Base-by-base conservation (phyloP, 1,140 invertebrate genomes). In the Caenorhabditis inopinata region DNA sequence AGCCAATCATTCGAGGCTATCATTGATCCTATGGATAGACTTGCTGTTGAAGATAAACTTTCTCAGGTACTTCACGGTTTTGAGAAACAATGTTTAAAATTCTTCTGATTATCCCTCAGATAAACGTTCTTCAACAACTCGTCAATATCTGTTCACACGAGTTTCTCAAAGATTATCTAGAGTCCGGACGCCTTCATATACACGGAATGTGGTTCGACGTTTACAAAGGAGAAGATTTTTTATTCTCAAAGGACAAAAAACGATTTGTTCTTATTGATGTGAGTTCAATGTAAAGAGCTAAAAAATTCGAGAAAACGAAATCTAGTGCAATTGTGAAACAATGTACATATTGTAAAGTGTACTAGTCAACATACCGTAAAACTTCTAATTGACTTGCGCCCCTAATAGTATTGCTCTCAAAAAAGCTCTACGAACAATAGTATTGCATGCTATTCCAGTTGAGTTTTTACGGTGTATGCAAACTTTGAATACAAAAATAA, bases 181-280 rank as follows among this genome's bases (percentile, higher is more conserved):
- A 93, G 88, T 91, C 91, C 32, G 93, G 95, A 21, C 27, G 38
- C 9, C 73, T 79, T 12, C 94, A 95, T 85, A 93, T 90, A 82
- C 94, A 96, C 87, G 94, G 95, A 0, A 90, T 97, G 1, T 97
- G 95, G 95, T 96, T 96, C 89, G 95, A 97, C 89, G 95, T 97
- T 86, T 96, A 96, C 85, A 95, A 94, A 0, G 95, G 95, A 11
- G 80, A 81, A 18, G 73, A 47, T 14, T 81, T 51, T 35, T 75
- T 81, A 1, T 83, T 81, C 73, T 81, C 80, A 16, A 58, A 75
- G 42, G 80, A 81, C 14, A 77, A 74, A 23, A 53, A 68, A 38
- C 16, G 62, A 46, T 81, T 77, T 29, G 35, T 81, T 1, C 25
- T 73, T 0, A 77, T 81, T 47, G 75, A 81, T 21, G 80, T 81